These are phyloP conservation scores for Mellilla xanthometata DNA, from an alignment of 2,888 invertebrate species.

Conservation along the genomic window DNA sequence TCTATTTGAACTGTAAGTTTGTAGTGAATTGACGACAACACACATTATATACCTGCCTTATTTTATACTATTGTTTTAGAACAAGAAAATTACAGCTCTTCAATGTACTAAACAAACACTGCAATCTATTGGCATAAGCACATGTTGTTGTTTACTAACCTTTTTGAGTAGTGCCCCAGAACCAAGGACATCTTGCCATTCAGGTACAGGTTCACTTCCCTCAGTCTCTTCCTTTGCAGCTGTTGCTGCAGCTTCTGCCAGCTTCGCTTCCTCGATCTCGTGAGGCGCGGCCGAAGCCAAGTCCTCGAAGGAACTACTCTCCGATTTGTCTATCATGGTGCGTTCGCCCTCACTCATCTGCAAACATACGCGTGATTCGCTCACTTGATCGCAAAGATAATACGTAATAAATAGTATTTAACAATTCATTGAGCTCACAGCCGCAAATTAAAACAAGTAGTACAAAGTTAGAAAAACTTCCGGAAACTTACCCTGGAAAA, in stretches of 20 bases:
- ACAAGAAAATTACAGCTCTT: too few species aligned
- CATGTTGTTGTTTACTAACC: constrained; percentile 42
- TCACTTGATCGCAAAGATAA: constrained; percentile 39
- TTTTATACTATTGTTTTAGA: too few species aligned
- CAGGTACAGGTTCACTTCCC: constrained; percentile 45
- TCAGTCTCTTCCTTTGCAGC: constrained; percentile 52
- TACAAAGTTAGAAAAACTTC: background rate
- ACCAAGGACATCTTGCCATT: constrained; percentile 90
- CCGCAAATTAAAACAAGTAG: background rate
- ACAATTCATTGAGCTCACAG: constrained; percentile 21
- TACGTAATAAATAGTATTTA: constrained; percentile 50
- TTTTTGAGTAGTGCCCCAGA: constrained; percentile 87
- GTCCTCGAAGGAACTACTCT: constrained; percentile 86
- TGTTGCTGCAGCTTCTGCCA: constrained; percentile 63
- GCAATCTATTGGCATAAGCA: too few species aligned
- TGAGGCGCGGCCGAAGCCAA: constrained; percentile 82
- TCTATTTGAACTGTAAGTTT: too few species aligned
- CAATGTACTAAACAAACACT: too few species aligned
- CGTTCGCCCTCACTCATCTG: constrained; percentile 75
- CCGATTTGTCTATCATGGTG: constrained; percentile 81
- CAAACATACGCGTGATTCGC: constrained; percentile 50
- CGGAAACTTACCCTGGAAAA: constrained; percentile 38
- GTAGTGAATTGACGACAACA: too few species aligned
- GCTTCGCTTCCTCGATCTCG: constrained; percentile 77
- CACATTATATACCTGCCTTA: too few species aligned